A percentile compares a stretch with the other conserved stretches of the same genome.
Evolutionary conservation across 2,888 invertebrate genomes (phyloP).

Genomic region (Caenorhabditis sp.): DNA sequence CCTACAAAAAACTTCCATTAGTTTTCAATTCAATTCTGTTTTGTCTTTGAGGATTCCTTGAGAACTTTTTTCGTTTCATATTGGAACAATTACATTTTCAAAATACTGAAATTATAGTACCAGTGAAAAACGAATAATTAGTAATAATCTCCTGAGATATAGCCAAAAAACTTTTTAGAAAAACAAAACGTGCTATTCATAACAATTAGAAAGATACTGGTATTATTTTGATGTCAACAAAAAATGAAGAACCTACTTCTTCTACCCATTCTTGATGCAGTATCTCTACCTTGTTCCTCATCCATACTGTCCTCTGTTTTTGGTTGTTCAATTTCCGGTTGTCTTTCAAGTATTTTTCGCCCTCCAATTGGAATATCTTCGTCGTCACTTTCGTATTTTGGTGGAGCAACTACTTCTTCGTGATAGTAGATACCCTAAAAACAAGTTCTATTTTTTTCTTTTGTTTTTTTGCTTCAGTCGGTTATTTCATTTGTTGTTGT

Average conservation of each 20-base stretch:
- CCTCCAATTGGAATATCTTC: slow-evolving; percentile 15
- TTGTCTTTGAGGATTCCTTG: not conserved
- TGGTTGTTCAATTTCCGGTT: slow-evolving; percentile 4
- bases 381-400: slow-evolving; percentile 38
- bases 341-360: not conserved
- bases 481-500: not conserved
- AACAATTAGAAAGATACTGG: no score
- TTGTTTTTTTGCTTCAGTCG: not conserved
- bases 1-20: slow-evolving; percentile 5
- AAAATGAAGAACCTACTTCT: slow-evolving; percentile 9
- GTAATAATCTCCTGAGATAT: no score
- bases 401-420: slow-evolving; percentile 21
- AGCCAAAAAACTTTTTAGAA: not conserved
- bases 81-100: no score
- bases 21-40: not conserved
- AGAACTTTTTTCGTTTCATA: not conserved
- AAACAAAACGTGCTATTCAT: no score
- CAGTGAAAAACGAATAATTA: no score
- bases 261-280: slow-evolving; percentile 20
- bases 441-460: no score
- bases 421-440: slow-evolving; percentile 29
- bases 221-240: no score
- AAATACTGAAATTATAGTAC: no score
- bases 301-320: not conserved
- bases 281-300: not conserved